phyloP scores from a whole-genome alignment of 2,113 vertebrate genomes.

The Sphaerodactylus townsendi region DNA sequence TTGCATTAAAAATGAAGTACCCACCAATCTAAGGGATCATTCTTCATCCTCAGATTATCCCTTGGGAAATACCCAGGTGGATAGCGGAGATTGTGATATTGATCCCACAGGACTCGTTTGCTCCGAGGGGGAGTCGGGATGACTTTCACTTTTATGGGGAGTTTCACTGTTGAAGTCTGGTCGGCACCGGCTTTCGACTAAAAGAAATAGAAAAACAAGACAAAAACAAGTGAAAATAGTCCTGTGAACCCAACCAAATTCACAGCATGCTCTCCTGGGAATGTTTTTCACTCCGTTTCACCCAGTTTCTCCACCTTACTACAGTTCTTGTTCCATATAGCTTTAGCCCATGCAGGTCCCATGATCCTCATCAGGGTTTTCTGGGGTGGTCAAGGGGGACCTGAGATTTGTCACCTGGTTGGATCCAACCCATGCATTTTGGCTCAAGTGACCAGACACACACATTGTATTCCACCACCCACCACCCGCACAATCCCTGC shows the following conservation, averaged over 20 bases:
- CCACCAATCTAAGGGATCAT: slow-evolving; percentile 95
- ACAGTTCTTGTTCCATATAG: no score
- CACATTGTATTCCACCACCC: no score
- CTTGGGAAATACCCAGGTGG: slow-evolving; percentile 97
- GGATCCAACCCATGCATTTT: no score
- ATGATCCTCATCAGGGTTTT: no score
- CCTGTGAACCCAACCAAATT: not conserved
- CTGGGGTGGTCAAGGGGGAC: no score
- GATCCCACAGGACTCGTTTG: slow-evolving; percentile 96
- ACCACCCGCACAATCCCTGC: not conserved
- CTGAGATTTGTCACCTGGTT: no score
- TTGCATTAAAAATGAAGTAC: slow-evolving; percentile 48
- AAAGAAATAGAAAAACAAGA: slow-evolving; percentile 43
- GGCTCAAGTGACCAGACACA: no score
- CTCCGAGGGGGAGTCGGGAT: slow-evolving; percentile 94
- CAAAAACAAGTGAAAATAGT: slow-evolving; percentile 10
- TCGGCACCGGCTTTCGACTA: slow-evolving; percentile 88
- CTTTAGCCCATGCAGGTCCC: no score
- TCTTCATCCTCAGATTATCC: slow-evolving; percentile 98
- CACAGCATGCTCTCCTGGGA: not conserved
- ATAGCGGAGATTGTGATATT: slow-evolving; percentile 98
- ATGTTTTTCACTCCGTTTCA: not conserved
- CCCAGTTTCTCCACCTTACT: no score
- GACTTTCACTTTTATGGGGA: slow-evolving; percentile 96
- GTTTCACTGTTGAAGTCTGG: slow-evolving; percentile 92